These are phyloP conservation scores for Dynastes maya DNA, from an alignment of 2,888 invertebrate species.

Conservation along the genomic window DNA sequence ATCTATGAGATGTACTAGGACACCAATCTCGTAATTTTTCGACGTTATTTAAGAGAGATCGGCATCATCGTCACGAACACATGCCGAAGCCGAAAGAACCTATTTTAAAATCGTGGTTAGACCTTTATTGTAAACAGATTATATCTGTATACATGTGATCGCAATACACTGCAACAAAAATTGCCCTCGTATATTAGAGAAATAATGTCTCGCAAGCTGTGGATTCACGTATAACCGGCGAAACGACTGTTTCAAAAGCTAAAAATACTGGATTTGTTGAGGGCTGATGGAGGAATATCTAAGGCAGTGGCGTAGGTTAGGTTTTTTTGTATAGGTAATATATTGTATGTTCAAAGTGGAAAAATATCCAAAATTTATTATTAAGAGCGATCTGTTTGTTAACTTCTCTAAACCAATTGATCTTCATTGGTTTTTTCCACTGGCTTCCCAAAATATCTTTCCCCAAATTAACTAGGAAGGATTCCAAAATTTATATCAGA, in stretches of 20 bases:
- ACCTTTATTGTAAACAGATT: constrained; percentile 39
- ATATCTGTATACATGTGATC: constrained; percentile 32
- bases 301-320: constrained; percentile 11
- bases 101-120: constrained; percentile 31
- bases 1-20: too few relatives aligned
- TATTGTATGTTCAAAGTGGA: too few relatives aligned
- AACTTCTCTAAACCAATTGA: too few relatives aligned
- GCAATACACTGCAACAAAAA: constrained; percentile 18
- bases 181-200: constrained; percentile 32
- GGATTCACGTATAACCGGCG: not conserved
- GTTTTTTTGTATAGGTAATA: not conserved
- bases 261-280: constrained; percentile 48
- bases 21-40: not conserved
- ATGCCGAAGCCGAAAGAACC: constrained; percentile 13
- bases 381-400: too few relatives aligned
- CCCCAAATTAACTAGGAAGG: too few relatives aligned
- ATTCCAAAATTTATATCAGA: too few relatives aligned
- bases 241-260: constrained; percentile 1
- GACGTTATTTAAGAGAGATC: not conserved
- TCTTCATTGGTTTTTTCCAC: too few relatives aligned
- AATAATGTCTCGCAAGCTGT: constrained; percentile 36
- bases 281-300: not conserved
- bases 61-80: not conserved
- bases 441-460: too few relatives aligned
- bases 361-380: too few relatives aligned